Evolutionary conservation across 2,797 vertebrate genomes (phyloP), one percentile per base, ranked within the genome.

Genomic region (Diplodus sargus): DNA sequence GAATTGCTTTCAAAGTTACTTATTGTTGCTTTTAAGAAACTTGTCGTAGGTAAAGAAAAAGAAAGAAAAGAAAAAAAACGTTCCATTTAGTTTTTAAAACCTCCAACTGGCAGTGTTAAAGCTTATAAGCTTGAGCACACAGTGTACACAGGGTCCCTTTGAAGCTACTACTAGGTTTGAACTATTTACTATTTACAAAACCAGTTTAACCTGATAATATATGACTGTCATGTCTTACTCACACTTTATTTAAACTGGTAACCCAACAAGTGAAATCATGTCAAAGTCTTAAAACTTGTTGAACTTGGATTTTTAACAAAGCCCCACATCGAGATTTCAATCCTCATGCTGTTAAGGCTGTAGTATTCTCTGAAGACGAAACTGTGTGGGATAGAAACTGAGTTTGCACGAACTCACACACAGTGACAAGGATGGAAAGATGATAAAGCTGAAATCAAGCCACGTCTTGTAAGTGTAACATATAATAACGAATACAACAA

Each of bases 121-220:
- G 15, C 39, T 18, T 22, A 5, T 39, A 79, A 73, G 18, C 9
- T 11, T 49, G 10, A 18, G 17, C 34, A 70, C 59, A 25, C 6
- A 48, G 22, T 45, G 47, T 5, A 13, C 23, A 22, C 42, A 30
- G 30, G 42, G 22, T 20, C 23, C 39, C 9, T 49, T 58, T 57
- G 45, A 70, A 8, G 52, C 17, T 11, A 42, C 25, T 22, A 42
- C 43, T 3, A 52, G 13, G 34, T 14, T 17, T 30, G 0, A 60
- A 16, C 62, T 30, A 42, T 51, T 66, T n/a, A 18, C 30, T 15
- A 6, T 30, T 75, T 69, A 17, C 15, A 70, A 56, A 56, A 5
- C 42, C 58, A 1, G 25, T 73, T 72, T 67, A 53, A n/a, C 48
- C 22, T 10, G 22, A 60, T 72, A 54, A 12, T 23, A 20, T 53